A percentile compares a stretch with the other conserved stretches of the same genome.
phyloP scores from a whole-genome alignment of 2,888 invertebrate genomes.

The Pelosia muscerda region DNA sequence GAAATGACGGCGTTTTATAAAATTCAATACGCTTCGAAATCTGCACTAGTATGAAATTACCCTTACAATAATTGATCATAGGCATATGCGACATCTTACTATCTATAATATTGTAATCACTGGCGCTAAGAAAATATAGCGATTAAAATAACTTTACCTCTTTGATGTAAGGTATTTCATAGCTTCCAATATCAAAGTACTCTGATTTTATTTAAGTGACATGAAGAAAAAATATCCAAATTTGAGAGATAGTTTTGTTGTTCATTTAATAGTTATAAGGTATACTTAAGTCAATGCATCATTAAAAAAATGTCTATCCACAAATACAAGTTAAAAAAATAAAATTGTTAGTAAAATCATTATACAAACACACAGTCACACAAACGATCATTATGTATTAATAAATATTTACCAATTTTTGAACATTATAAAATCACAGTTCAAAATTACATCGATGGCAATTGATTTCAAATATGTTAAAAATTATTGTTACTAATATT shows the following conservation, averaged over 20 bases:
- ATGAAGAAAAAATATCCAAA: neutral
- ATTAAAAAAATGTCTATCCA: slow-evolving; percentile 30
- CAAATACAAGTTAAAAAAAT: slow-evolving; percentile 28
- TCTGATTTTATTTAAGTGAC: too few relatives aligned
- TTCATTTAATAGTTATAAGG: neutral
- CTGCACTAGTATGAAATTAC: too few relatives aligned
- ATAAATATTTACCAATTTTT: slow-evolving; percentile 64
- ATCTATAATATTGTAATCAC: neutral
- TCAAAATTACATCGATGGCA: slow-evolving; percentile 84
- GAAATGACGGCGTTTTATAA: too few relatives aligned
- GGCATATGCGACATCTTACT: too few relatives aligned
- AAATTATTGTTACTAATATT: slow-evolving; percentile 63
- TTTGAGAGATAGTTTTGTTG: neutral
- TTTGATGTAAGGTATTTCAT: neutral
- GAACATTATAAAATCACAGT: slow-evolving; percentile 85
- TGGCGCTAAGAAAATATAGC: neutral
- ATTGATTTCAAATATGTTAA: slow-evolving; percentile 59
- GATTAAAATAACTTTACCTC: neutral
- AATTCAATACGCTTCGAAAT: too few relatives aligned
- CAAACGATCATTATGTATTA: slow-evolving; percentile 45
- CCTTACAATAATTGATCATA: too few relatives aligned
- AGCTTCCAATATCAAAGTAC: too few relatives aligned
- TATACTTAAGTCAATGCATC: neutral
- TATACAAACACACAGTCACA: slow-evolving; percentile 64
- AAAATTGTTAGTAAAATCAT: slow-evolving; percentile 39